These are phyloP conservation scores for Lophius americanus DNA, from an alignment of 2,797 vertebrate genomes.

Conservation along the genomic window DNA sequence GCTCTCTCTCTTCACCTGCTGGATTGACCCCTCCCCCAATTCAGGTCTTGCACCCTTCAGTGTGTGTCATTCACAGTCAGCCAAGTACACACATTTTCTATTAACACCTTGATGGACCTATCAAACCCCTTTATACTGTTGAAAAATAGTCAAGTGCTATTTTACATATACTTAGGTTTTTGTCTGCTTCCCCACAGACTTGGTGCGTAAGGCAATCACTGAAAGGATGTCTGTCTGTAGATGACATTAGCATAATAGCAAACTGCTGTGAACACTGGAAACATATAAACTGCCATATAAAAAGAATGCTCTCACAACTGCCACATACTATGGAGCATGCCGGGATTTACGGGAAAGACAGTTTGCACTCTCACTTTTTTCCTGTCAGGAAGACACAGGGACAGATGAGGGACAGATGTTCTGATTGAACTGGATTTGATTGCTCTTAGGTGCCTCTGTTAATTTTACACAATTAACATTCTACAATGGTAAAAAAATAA, in stretches of 20 bases:
- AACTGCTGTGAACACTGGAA: slow-evolving; percentile 73
- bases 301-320: slow-evolving; percentile 69
- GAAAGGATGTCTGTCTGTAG: slow-evolving; percentile 66
- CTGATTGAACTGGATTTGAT: slow-evolving; percentile 58
- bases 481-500: slow-evolving; percentile 48
- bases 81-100: slow-evolving; percentile 55
- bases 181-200: slow-evolving; percentile 74
- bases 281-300: slow-evolving; percentile 69
- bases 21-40: slow-evolving; percentile 51
- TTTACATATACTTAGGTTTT: slow-evolving; percentile 65
- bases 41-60: slow-evolving; percentile 51
- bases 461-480: slow-evolving; percentile 46
- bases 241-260: slow-evolving; percentile 60
- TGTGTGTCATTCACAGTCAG: slow-evolving; percentile 38
- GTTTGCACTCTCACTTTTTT: slow-evolving; percentile 61
- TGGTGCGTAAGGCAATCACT: slow-evolving; percentile 83
- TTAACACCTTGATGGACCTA: slow-evolving; percentile 58
- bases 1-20: slow-evolving; percentile 70
- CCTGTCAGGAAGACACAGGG: background rate
- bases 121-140: slow-evolving; percentile 47
- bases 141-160: slow-evolving; percentile 59
- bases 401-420: slow-evolving; percentile 27
- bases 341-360: slow-evolving; percentile 63
- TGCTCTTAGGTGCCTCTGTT: slow-evolving; percentile 47
- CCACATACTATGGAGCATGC: slow-evolving; percentile 71